Evolutionary conservation across 2,113 vertebrate species (phyloP).

Genomic region (Ciconia stormi): DNA sequence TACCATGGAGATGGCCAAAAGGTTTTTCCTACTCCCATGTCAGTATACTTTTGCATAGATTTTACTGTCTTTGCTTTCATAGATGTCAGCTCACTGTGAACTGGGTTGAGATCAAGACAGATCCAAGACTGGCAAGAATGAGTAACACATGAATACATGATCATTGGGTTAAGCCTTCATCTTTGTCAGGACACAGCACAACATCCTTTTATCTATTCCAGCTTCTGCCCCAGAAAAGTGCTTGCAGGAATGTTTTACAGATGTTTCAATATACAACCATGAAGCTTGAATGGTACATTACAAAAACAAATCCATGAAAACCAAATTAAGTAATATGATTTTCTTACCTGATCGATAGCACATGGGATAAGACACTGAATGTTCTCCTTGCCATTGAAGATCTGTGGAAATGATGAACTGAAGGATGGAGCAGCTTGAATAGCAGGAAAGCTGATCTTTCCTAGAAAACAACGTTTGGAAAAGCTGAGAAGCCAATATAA

Average conservation of each 20-base stretch:
- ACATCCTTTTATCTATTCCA: background rate
- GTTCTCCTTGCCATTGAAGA: constrained; percentile 85
- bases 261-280: background rate
- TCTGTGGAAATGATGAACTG: constrained; percentile 93
- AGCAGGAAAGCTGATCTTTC: constrained; percentile 97
- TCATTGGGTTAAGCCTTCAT: background rate
- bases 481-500: background rate
- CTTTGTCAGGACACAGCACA: background rate
- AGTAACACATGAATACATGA: background rate
- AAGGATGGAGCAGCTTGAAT: constrained; percentile 96
- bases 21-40: background rate
- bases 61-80: background rate
- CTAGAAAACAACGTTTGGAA: constrained; percentile 69
- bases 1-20: background rate
- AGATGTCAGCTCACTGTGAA: background rate
- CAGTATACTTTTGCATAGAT: background rate
- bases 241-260: background rate
- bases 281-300: background rate
- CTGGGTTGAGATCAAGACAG: background rate
- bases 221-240: background rate
- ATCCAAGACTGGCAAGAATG: background rate
- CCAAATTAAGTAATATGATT: background rate
- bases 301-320: background rate
- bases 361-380: constrained; percentile 96
- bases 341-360: constrained; percentile 93